phyloP scores from a whole-genome alignment of 2,888 invertebrate species.

The Hydrotaea diabolus region DNA sequence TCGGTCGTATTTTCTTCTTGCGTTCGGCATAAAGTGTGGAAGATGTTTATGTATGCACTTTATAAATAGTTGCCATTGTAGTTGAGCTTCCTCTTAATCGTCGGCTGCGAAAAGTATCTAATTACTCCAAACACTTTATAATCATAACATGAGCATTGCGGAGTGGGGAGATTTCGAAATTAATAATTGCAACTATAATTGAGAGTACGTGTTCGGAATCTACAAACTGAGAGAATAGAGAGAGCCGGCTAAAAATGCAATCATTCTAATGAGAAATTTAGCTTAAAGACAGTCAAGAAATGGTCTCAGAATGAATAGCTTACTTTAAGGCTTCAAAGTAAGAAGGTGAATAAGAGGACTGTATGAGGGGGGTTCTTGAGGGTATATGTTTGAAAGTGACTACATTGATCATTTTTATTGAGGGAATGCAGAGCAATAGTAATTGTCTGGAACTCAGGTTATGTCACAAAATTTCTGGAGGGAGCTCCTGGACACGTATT shows the following conservation, averaged over 20 bases:
- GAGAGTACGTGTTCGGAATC: slow-evolving; percentile 18
- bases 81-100: neutral
- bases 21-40: slow-evolving; percentile 12
- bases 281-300: neutral
- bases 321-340: too few species aligned
- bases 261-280: neutral
- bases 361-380: too few species aligned
- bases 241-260: neutral
- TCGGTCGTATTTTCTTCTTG: neutral
- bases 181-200: slow-evolving; percentile 21
- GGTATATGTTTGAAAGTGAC: too few species aligned
- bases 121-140: slow-evolving; percentile 61
- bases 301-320: too few species aligned
- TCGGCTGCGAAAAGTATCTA: slow-evolving; percentile 32
- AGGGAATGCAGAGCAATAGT: too few species aligned
- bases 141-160: slow-evolving; percentile 37
- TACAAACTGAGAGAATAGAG: neutral
- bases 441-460: too few species aligned
- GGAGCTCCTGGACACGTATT: too few species aligned
- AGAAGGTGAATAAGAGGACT: too few species aligned
- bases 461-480: too few species aligned
- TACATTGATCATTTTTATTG: too few species aligned
- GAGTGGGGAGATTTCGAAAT: slow-evolving; percentile 9
- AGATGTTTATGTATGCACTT: slow-evolving; percentile 39
- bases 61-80: slow-evolving; percentile 60